Percentiles rank a stretch among this genome's conserved stretches.
Evolutionary conservation across 2,797 vertebrate species (phyloP).

Genomic region (Miichthys miiuy): DNA sequence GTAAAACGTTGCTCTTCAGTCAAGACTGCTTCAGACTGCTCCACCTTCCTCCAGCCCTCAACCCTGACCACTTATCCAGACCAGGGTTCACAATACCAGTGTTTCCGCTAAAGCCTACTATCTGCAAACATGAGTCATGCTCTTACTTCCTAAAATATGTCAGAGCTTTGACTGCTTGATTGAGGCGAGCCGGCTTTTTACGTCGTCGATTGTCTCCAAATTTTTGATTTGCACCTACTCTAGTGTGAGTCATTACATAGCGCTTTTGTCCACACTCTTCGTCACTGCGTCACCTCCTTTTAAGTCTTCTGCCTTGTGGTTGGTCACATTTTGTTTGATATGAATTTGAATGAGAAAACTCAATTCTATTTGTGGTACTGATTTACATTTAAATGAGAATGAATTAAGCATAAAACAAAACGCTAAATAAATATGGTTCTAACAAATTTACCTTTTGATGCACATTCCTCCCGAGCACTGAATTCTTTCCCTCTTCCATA

Average conservation of each 20-base stretch:
- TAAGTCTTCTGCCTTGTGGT: constrained; percentile 4
- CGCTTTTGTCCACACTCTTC: constrained; percentile 1
- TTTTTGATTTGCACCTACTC: not conserved
- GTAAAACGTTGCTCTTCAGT: constrained; percentile 8
- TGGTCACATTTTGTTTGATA: constrained; percentile 20
- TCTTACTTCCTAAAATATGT: not conserved
- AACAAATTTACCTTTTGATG: constrained; percentile 1
- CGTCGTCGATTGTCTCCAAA: not conserved
- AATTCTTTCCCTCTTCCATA: not conserved
- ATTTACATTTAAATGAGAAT: constrained; percentile 76
- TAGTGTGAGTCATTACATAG: not conserved
- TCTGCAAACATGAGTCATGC: not conserved
- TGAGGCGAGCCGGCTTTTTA: not conserved
- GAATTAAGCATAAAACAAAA: constrained; percentile 54
- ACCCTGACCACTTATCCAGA: not conserved
- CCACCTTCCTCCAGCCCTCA: not conserved
- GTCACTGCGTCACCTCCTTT: not conserved
- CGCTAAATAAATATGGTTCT: constrained; percentile 7
- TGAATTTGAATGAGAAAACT: constrained; percentile 26
- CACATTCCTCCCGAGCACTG: not conserved
- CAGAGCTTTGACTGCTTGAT: not conserved
- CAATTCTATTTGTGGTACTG: constrained; percentile 15
- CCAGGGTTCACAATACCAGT: not conserved
- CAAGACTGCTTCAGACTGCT: not conserved
- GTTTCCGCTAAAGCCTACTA: not conserved